Conservation (phyloP, 2,888 invertebrate genomes). For the Neria commutata region DNA sequence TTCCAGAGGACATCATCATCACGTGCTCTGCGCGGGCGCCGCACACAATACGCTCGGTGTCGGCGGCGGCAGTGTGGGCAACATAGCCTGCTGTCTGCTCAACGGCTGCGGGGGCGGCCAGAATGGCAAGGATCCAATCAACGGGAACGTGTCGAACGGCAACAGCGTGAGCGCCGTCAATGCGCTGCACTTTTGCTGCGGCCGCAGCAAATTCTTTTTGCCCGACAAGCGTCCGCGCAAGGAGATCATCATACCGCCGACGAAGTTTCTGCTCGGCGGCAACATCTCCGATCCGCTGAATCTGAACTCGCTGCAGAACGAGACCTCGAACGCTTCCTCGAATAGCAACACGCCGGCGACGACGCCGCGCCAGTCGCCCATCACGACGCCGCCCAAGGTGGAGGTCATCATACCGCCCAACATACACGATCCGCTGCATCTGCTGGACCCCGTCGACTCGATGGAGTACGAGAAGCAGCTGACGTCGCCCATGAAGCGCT, state of each 20-base stretch:
- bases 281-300: slow-evolving; percentile 95
- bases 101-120: slow-evolving; percentile 43
- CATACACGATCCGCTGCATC: slow-evolving; percentile 88
- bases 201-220: slow-evolving; percentile 73
- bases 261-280: slow-evolving; percentile 89
- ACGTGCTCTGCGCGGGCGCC: slow-evolving; percentile 49
- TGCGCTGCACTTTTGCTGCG: slow-evolving; percentile 52
- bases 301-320: slow-evolving; percentile 86
- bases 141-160: slow-evolving; percentile 24
- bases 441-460: slow-evolving; percentile 79
- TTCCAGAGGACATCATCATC: slow-evolving; percentile 45
- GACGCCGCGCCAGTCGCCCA: slow-evolving; percentile 76
- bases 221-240: slow-evolving; percentile 77
- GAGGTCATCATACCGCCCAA: slow-evolving; percentile 93
- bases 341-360: slow-evolving; percentile 78
- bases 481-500: slow-evolving; percentile 71
- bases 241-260: slow-evolving; percentile 82
- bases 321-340: slow-evolving; percentile 70
- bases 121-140: slow-evolving; percentile 38
- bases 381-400: slow-evolving; percentile 69
- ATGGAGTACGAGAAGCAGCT: slow-evolving; percentile 82
- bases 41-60: slow-evolving; percentile 39
- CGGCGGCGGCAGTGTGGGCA: slow-evolving; percentile 35
- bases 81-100: slow-evolving; percentile 44
- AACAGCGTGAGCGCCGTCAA: slow-evolving; percentile 28